Base-by-base conservation (phyloP, 2,888 invertebrate species). In the Smittia aterrima region DNA sequence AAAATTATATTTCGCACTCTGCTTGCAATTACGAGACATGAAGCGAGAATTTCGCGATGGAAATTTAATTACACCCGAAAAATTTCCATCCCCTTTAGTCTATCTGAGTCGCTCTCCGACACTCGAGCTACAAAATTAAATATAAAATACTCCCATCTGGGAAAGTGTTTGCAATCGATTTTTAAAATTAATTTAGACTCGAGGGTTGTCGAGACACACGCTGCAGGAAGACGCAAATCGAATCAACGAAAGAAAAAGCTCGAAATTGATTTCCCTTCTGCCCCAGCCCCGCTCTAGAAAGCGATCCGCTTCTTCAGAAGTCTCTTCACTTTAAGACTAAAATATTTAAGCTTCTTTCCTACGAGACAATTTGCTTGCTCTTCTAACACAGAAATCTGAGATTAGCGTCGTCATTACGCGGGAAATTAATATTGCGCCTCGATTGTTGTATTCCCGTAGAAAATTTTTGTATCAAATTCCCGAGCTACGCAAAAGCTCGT, bases 41-140 rank as follows among this genome's bases (percentile, higher is more conserved):
- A 58, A 58, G 58, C 16, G 22, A 18, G 9, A 58, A 20, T 20
- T 58, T 58, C 18, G 18, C 58, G 22, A 58, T 58, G 22, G 9
- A n/a, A 58, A 58, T 58, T 58, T 58, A 58, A 58, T 58, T 58
- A 58, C 58, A 58, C 20, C 9, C 16, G 58, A 58, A 58, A 58
- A 18, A 58, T 20, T 58, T 22, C 22, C 58, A 20, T 20, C 22
- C 18, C 22, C 18, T 18, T 22, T 20, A n/a, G 9, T 58, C 58
- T n/a, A 20, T 6, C 16, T 38, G 16, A 58, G 20, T 22, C 11
- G 7, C 58, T 9, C 58, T 1, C 2, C 16, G 20, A 58, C 58
- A 4, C 58, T n/a, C 18, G 18, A 47, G 18, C 4, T 22, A 18
- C n/a, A 58, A 58, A 58, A 58, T 20, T 20, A 20, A 58, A 18